These are phyloP conservation scores for Tonatia bakeri DNA, from an alignment of 2,113 vertebrate species.

Conservation along the genomic window DNA sequence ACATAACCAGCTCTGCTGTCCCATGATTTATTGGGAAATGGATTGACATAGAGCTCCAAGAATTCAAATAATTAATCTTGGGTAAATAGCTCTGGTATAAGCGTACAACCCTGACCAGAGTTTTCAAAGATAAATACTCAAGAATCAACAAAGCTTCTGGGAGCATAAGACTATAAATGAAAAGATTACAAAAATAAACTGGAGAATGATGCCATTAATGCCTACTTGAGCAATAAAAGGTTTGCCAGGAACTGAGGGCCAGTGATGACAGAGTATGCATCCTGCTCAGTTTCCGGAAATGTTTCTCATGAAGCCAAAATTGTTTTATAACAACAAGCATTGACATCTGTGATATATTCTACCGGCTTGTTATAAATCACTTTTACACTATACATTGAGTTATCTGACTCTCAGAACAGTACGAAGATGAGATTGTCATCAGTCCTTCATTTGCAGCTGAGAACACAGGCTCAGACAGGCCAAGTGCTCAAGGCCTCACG, in stretches of 20 bases:
- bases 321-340: neutral
- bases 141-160: slow-evolving; percentile 33
- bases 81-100: neutral
- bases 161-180: slow-evolving; percentile 30
- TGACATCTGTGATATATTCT: neutral
- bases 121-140: slow-evolving; percentile 38
- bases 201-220: neutral
- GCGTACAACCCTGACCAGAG: neutral
- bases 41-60: neutral
- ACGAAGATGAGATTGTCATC: neutral
- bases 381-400: neutral
- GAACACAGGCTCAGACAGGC: neutral
- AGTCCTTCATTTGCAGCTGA: neutral
- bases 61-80: slow-evolving; percentile 23
- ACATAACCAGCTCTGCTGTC: neutral
- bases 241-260: neutral
- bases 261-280: neutral
- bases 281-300: slow-evolving; percentile 16
- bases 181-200: slow-evolving; percentile 42
- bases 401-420: neutral
- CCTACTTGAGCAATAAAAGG: neutral
- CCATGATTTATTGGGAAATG: slow-evolving; percentile 13
- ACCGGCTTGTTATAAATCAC: neutral
- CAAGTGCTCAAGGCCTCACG: neutral
- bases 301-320: slow-evolving; percentile 19